A percentile compares a stretch with the other conserved stretches of the same genome.
Evolutionary conservation across 2,797 vertebrate species (phyloP).

Genomic region (Hirundo rustica): DNA sequence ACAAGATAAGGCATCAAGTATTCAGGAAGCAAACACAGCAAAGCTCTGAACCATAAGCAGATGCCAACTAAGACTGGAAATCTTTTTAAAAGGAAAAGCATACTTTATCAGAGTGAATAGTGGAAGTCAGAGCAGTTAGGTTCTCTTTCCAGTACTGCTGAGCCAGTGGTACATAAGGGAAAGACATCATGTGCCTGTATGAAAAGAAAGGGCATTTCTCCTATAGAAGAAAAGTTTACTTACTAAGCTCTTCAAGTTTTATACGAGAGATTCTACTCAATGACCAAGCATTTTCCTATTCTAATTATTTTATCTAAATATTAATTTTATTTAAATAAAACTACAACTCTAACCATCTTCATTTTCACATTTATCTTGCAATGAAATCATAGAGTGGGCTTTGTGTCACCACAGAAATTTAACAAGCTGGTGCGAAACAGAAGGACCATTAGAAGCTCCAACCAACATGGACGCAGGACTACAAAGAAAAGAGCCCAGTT

Average conservation of each 20-base stretch:
- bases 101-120: neutral
- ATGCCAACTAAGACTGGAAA: neutral
- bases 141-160: neutral
- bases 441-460: neutral
- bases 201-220: neutral
- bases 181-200: neutral
- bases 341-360: neutral
- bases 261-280: neutral
- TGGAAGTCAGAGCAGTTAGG: neutral
- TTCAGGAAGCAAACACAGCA: neutral
- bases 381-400: neutral
- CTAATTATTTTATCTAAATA: neutral
- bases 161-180: neutral
- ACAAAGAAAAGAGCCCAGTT: neutral
- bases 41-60: neutral
- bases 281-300: neutral
- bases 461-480: neutral
- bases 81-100: neutral
- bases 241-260: neutral
- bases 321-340: neutral
- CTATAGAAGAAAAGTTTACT: neutral
- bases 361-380: neutral
- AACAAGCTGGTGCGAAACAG: neutral
- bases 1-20: neutral
- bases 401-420: neutral